Evolutionary conservation across 2,888 invertebrate species (phyloP).

Genomic region (Agriopis aurantiaria): DNA sequence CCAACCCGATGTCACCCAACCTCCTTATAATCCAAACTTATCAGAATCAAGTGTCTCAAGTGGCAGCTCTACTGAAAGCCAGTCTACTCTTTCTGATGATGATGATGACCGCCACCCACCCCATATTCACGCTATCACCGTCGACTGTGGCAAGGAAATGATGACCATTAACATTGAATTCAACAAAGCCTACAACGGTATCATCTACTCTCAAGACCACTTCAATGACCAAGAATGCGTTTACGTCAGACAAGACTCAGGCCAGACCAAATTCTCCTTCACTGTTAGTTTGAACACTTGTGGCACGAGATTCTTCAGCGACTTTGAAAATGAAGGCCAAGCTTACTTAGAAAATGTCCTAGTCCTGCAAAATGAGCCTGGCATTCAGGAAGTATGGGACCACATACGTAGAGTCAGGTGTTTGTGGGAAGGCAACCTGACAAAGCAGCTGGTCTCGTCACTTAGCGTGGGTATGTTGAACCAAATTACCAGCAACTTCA

Average conservation of each 20-base stretch:
- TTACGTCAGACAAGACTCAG: constrained; percentile 91
- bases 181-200: constrained; percentile 91
- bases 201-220: constrained; percentile 93
- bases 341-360: constrained; percentile 93
- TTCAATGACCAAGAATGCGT: constrained; percentile 89
- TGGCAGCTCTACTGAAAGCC: constrained; percentile 44
- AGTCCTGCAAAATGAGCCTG: constrained; percentile 92
- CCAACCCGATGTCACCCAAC: constrained; percentile 45
- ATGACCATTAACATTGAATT: constrained; percentile 94
- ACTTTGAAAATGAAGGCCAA: constrained; percentile 91
- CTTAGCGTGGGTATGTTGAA: constrained; percentile 93
- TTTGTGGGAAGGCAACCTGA: constrained; percentile 93
- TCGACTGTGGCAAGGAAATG: constrained; percentile 92
- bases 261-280: constrained; percentile 89
- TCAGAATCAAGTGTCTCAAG: constrained; percentile 33
- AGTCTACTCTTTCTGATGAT: constrained; percentile 55
- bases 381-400: constrained; percentile 93
- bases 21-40: constrained; percentile 39
- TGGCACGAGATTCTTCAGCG: constrained; percentile 92
- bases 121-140: constrained; percentile 91
- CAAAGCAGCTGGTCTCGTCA: constrained; percentile 90
- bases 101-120: constrained; percentile 90
- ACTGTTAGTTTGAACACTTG: constrained; percentile 91
- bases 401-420: constrained; percentile 92
- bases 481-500: constrained; percentile 93